Evolutionary conservation across 64 coral and sea anemone species (phyloP), one percentile per base, ranked within the genome.

Genomic region (Actinia tenebrosa): DNA sequence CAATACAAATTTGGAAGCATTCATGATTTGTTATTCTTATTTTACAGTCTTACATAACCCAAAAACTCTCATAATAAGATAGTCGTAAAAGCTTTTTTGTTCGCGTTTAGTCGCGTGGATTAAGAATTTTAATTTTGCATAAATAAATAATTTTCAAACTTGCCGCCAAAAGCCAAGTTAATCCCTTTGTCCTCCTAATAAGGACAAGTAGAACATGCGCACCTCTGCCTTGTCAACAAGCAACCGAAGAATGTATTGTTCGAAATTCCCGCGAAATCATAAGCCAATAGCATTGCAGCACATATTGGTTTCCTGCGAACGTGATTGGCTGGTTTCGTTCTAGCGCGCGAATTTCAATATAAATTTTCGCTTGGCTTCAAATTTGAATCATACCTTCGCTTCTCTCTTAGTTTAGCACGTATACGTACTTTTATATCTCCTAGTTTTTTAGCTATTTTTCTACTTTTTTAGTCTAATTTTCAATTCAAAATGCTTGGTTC

Each of bases 291-390:
- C 5, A 87, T 64, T 17, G 17, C 10, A 16, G 63, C 53, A 75
- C 7, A 30, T 59, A 75, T 71, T 50, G 22, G 25, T 11, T 83
- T 78, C 23, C 46, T 78, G 15, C 1, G 42, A 20, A 18, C 30
- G 27, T 95, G 83, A 95, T 95, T 95, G 94, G 94, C 42, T 77
- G n/a, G 47, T 77, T 78, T 44, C 5, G 7, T 44, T 85, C 1
- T 16, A 61, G 71, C 90, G 89, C 90, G 94, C 94, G 83, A 95
- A 95, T 81, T 95, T 90, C 89, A 90, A 90, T 90, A 80, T 47
- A 89, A 10, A 60, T 7, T 60, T 50, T 80, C 47, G 69, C 75
- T 85, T 16, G 75, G 80, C 60, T 53, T 84, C 85, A 56, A 68
- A 69, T 91, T 14, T 16, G 60, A 86, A 91, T 83, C 90, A 92